phyloP scores from a whole-genome alignment of 2,113 vertebrate species.

The Sphyrna mokarran region DNA sequence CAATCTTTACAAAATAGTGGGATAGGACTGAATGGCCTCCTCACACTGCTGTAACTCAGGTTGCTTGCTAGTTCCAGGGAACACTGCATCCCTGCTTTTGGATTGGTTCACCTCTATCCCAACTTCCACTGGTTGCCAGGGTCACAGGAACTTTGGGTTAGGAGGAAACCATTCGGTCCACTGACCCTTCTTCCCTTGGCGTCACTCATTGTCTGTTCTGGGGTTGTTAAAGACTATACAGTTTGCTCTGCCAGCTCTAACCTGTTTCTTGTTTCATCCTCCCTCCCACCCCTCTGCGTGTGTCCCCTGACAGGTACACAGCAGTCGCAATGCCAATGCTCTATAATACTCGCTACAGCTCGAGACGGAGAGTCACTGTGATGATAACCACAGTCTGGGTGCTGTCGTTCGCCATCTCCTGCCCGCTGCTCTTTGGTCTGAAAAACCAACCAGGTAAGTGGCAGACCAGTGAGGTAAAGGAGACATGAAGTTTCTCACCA shows the following conservation, averaged over 20 bases:
- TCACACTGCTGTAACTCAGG: too few species aligned
- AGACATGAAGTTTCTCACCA: too few species aligned
- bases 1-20: too few species aligned
- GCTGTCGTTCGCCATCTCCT: conserved; percentile 64
- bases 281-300: too few species aligned
- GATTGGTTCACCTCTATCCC: background rate
- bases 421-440: conserved; percentile 61
- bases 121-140: background rate
- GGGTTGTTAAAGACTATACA: background rate
- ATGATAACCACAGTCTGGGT: conserved; percentile 65
- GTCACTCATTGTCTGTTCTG: background rate
- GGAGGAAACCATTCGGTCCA: background rate
- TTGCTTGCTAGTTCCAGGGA: too few species aligned
- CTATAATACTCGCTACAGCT: conserved; percentile 65
- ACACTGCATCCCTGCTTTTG: too few species aligned
- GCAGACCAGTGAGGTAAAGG: too few species aligned
- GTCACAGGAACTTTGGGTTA: background rate
- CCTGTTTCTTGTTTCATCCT: background rate
- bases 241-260: background rate
- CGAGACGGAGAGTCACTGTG: conserved; percentile 57
- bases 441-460: conserved; percentile 57
- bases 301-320: conserved; percentile 51
- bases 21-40: too few species aligned
- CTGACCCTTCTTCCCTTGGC: conserved; percentile 32
- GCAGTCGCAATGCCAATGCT: conserved; percentile 64